These are phyloP conservation scores for Pammene fasciana DNA, from an alignment of 2,888 invertebrate species.

Conservation along the genomic window DNA sequence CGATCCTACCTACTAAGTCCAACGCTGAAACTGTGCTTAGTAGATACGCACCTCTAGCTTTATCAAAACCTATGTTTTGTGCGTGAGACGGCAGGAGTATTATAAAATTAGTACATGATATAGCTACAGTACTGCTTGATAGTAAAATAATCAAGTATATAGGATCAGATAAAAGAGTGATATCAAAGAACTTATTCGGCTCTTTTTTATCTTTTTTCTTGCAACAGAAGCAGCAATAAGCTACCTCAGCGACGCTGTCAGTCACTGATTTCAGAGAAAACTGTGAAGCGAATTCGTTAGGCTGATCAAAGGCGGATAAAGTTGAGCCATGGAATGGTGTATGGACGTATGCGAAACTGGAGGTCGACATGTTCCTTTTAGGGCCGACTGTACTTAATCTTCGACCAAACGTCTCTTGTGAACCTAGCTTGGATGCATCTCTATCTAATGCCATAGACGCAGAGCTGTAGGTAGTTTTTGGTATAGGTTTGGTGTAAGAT, in stretches of 20 bases:
- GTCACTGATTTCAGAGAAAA: constrained; percentile 88
- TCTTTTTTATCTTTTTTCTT: constrained; percentile 62
- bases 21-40: constrained; percentile 91
- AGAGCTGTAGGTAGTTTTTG: constrained; percentile 81
- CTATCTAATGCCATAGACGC: constrained; percentile 84
- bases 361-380: constrained; percentile 88
- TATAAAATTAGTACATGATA: constrained; percentile 94
- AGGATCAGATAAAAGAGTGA: constrained; percentile 88
- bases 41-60: constrained; percentile 87
- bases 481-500: constrained; percentile 65
- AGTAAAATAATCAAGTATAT: constrained; percentile 91
- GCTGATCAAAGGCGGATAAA: constrained; percentile 88
- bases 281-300: constrained; percentile 90
- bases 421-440: constrained; percentile 78
- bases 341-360: constrained; percentile 92
- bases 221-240: constrained; percentile 74
- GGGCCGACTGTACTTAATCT: constrained; percentile 72
- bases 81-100: constrained; percentile 92
- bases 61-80: constrained; percentile 87
- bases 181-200: constrained; percentile 88
- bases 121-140: constrained; percentile 93
- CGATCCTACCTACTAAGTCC: constrained; percentile 92
- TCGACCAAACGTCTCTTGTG: constrained; percentile 68
- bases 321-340: constrained; percentile 94
- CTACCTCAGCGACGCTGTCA: constrained; percentile 81